Evolutionary conservation across 2,113 vertebrate genomes (phyloP), one percentile per base, ranked within the genome.

Genomic region (Pseudolaguvia tuberculata): DNA sequence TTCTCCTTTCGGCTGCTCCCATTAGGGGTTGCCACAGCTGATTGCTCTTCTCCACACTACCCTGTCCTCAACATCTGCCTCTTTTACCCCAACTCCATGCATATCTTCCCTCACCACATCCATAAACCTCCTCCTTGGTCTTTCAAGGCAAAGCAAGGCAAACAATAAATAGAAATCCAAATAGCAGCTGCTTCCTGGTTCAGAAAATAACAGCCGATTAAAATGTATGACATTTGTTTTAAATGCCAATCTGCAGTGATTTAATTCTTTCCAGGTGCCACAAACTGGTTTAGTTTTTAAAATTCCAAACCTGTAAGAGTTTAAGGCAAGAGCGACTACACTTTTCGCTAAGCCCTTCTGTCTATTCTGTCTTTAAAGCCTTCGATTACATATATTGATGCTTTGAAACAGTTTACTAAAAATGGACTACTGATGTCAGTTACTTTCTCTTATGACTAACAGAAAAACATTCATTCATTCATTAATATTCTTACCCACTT

Each of bases 271-370:
- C 23, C 25, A 29, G 63, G 63, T 27, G 45, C 45, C 11, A 66
- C 47, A 20, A 2, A 15, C 9, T 50, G 15, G 8, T 50, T 50
- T n/a, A 42, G 39, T 67, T 50, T 67, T 48, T 67, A 29, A 47
- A n/a, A 67, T 67, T 66, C 45, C 20, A 66, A 42, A 21, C 42
- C 39, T 65, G 62, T 47, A 39, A 47, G 39, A 47, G 45, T 65
- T 47, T 7, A n/a, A 23, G 62, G 12, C 14, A 13, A 47, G 39
- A 25, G 45, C 9, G 17, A 39, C n/a, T 47, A n/a, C 13, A 45
- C 35, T 45, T 58, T 58, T 21, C 42, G 59, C 35, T 45, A 35
- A 63, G 45, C 61, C 20, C 20, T 21, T 42, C 5, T 63, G 61
- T 45, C 61, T 63, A 39, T 29, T 66, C 4, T 62, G 20, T 39